Evolutionary conservation across 1,140 invertebrate species (phyloP).

Genomic region (Bilobella aurantiaca): DNA sequence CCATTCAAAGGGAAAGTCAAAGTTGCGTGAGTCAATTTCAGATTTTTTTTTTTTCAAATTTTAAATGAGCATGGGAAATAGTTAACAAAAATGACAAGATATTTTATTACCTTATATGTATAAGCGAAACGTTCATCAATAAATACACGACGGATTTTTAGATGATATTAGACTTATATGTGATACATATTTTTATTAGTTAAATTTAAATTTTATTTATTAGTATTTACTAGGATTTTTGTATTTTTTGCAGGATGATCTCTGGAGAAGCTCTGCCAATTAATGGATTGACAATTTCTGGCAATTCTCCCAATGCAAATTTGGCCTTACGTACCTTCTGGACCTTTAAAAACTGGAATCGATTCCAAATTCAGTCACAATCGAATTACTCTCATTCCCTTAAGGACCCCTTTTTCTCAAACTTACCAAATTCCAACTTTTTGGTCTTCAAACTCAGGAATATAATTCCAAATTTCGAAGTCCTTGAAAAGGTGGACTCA

Average conservation of each 20-base stretch:
- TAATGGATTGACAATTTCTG: constrained; percentile 17
- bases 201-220: too few species aligned
- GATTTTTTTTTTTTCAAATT: too few species aligned
- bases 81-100: too few species aligned
- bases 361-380: constrained; percentile 20
- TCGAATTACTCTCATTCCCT: constrained; percentile 6
- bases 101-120: too few species aligned
- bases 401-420: neutral
- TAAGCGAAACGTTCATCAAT: too few species aligned
- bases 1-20: constrained; percentile 8
- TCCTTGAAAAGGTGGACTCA: constrained; percentile 20
- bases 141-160: too few species aligned
- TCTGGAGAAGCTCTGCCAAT: constrained; percentile 24
- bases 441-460: constrained; percentile 26
- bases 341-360: constrained; percentile 25
- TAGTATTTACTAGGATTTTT: too few species aligned
- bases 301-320: constrained; percentile 21
- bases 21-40: neutral
- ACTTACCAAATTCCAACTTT: constrained; percentile 14
- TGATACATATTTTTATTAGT: too few species aligned
- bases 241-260: too few species aligned
- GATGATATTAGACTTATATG: too few species aligned
- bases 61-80: too few species aligned
- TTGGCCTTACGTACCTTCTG: constrained; percentile 19
- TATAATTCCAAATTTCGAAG: constrained; percentile 20